These are phyloP conservation scores for Poecilia wingei DNA, from an alignment of 2,797 vertebrate species.

Conservation along the genomic window DNA sequence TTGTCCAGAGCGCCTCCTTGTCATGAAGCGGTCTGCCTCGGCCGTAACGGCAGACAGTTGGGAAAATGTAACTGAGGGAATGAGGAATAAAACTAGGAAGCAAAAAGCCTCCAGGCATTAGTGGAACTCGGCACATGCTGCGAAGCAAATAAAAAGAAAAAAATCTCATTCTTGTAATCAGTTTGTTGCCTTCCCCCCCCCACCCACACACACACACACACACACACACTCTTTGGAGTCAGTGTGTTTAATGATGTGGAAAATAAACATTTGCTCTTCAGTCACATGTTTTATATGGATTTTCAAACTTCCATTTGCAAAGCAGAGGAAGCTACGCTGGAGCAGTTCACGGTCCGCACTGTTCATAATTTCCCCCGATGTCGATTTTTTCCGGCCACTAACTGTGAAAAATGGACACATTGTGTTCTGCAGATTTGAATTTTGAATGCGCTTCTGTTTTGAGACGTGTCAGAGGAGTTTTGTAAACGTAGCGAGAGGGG, in stretches of 20 bases:
- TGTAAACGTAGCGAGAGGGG: not conserved
- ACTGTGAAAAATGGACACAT: not conserved
- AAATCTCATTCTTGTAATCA: slow-evolving; percentile 37
- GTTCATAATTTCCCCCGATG: not conserved
- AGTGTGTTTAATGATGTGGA: not conserved
- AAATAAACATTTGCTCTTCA: slow-evolving; percentile 7
- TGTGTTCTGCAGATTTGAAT: not conserved
- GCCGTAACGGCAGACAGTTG: slow-evolving; percentile 39
- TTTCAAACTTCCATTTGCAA: not conserved
- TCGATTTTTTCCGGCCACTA: not conserved
- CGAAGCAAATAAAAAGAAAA: slow-evolving; percentile 1
- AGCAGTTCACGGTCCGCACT: not conserved
- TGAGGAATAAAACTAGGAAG: slow-evolving; percentile 21
- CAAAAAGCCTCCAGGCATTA: slow-evolving; percentile 46
- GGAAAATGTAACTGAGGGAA: slow-evolving; percentile 53
- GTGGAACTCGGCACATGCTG: slow-evolving; percentile 38
- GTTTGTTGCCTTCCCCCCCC: not conserved
- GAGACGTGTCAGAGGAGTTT: not conserved
- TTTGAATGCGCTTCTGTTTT: slow-evolving; percentile 1
- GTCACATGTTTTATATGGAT: slow-evolving; percentile 4
- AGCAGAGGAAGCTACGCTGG: not conserved
- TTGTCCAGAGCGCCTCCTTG: slow-evolving; percentile 68
- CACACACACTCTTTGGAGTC: not conserved
- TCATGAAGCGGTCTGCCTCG: slow-evolving; percentile 42
- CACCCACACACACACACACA: too few relatives aligned